Percentiles rank a stretch among this genome's conserved stretches.
Conservation (phyloP, 1,140 invertebrate genomes). For the Bombus soroeensis region DNA sequence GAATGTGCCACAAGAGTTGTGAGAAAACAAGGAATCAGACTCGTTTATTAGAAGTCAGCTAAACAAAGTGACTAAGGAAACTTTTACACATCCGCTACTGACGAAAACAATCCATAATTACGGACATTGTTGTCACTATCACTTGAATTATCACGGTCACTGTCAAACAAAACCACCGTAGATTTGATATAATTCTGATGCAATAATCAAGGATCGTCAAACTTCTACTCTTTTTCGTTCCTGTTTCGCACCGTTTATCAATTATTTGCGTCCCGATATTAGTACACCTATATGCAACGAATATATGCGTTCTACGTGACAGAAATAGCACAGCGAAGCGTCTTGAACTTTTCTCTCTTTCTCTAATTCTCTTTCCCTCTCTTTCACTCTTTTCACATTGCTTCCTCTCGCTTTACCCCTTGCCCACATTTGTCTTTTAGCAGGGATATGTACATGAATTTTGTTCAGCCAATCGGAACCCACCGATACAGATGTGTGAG, state of each 20-base stretch:
- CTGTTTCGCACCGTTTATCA: conserved; percentile 54
- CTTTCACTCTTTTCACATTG: conserved; percentile 8
- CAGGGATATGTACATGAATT: conserved; percentile 11
- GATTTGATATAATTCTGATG: not conserved
- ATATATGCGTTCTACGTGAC: conserved; percentile 59
- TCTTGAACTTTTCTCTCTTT: conserved; percentile 34
- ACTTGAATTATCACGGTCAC: conserved; percentile 58
- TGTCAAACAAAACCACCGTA: conserved; percentile 12
- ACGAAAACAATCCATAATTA: conserved; percentile 80
- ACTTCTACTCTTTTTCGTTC: conserved; percentile 23
- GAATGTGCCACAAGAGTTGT: not conserved
- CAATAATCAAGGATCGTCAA: conserved; percentile 3
- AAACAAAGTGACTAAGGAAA: conserved; percentile 39
- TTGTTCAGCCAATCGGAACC: conserved; percentile 40
- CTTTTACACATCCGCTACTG: conserved; percentile 73
- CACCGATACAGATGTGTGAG: conserved; percentile 9
- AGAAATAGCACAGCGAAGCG: conserved; percentile 66
- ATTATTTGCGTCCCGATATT: conserved; percentile 59
- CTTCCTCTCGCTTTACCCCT: not conserved
- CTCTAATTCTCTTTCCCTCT: conserved; percentile 14
- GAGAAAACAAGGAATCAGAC: conserved; percentile 15
- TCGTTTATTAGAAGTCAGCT: conserved; percentile 23
- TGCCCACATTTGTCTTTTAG: too few relatives aligned
- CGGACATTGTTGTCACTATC: conserved; percentile 75
- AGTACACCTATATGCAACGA: conserved; percentile 42